Evolutionary conservation across 2,888 invertebrate species (phyloP), one percentile per base, ranked within the genome.

Genomic region (Caenorhabditis sp.): DNA sequence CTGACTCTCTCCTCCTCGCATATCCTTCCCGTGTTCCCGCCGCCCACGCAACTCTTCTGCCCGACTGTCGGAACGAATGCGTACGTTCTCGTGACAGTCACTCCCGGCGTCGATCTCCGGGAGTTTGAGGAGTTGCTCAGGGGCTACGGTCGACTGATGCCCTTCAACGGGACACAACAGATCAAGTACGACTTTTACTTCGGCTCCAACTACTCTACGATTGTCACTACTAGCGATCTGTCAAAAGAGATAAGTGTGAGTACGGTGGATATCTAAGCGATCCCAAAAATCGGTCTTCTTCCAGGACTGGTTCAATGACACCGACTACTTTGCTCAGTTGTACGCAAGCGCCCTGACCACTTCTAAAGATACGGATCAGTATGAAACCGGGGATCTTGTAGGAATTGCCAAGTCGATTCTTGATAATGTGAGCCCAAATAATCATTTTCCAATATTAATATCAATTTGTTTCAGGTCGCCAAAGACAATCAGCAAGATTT

Each of bases 61-160:
- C 80, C 82, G 8, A 82, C 82, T 9, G 43, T 78, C 26, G 82
- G 82, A 5, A 79, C 80, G 2, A 59, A 76, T 32, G 71, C 82
- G 13, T 80, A 68, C 53, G 61, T 79, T 46, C 39, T 82, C 13
- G 72, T 77, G n/a, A 80, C 82, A n/a, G 66, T 80, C 15, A 48
- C 77, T 9, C 32, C 65, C 1, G 46, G 46, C 5, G 35, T 77
- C 8, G 75, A 70, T 39, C 17, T 72, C 0, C 15, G 46, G 24
- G 72, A 65, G 13, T 80, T 80, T 41, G 71, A 58, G 13, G 53
- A 39, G 0, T 30, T 79, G 17, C 53, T 82, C 9, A 32, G 68
- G 17, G 71, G 66, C 39, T 82, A 82, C 45, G 71, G 63, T 3
- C 61, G 70, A 20, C 20, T 77, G 20, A 77, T 77, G 77, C 77